Evolutionary conservation across 2,797 vertebrate species (phyloP).

Genomic region (Eurystomus glaucurus): DNA sequence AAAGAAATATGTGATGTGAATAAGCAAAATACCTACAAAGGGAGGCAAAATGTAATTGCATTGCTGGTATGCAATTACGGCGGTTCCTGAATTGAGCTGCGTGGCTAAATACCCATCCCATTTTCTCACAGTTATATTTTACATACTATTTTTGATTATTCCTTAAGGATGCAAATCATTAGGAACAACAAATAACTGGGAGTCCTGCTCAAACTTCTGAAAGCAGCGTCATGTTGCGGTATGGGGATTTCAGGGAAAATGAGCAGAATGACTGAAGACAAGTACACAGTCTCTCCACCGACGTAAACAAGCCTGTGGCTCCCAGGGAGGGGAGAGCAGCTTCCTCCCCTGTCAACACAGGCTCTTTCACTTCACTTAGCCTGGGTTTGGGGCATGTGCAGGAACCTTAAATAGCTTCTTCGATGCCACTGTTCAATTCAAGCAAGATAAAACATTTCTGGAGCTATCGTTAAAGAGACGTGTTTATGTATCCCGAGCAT

Average conservation of each 20-base stretch:
- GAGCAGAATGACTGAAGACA: slow-evolving; percentile 8
- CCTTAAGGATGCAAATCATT: neutral
- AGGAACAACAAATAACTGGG: slow-evolving; percentile 12
- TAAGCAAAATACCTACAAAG: neutral
- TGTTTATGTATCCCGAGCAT: neutral
- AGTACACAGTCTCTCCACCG: rapidly evolving
- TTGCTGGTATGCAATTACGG: neutral
- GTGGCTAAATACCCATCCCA: neutral
- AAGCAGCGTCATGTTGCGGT: neutral
- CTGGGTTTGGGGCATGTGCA: neutral
- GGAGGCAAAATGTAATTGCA: neutral
- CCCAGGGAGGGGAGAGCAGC: neutral
- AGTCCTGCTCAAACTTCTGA: neutral
- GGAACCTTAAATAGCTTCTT: neutral
- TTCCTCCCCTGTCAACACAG: neutral
- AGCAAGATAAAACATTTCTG: neutral
- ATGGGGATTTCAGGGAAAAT: neutral
- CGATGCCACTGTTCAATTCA: neutral
- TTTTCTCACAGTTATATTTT: slow-evolving; percentile 9
- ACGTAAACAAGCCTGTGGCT: neutral
- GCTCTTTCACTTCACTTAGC: neutral
- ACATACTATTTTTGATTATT: neutral
- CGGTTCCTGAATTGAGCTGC: neutral
- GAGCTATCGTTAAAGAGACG: rapidly evolving
- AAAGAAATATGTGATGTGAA: neutral